Conservation (phyloP, 2,113 vertebrate species). For the Natator depressus region DNA sequence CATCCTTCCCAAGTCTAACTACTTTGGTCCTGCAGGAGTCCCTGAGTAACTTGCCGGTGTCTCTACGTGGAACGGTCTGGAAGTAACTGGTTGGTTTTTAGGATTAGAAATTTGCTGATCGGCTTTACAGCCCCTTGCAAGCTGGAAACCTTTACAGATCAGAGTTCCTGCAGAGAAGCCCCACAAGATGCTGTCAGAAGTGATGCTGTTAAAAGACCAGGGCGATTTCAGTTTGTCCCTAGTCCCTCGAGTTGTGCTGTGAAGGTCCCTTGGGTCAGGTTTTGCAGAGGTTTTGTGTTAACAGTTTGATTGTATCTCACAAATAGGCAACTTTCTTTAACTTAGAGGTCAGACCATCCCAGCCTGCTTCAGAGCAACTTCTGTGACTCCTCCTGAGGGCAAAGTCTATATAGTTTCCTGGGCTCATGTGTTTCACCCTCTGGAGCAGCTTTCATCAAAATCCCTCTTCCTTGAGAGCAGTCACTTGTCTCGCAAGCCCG, state of each 20-base stretch:
- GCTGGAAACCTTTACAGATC: neutral
- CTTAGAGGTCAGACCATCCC: neutral
- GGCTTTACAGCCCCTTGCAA: neutral
- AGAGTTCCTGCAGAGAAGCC: neutral
- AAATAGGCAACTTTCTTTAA: neutral
- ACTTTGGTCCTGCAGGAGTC: neutral
- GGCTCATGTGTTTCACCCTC: neutral
- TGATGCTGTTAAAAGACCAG: neutral
- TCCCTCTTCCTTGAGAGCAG: neutral
- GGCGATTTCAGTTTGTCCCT: neutral
- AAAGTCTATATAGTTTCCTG: neutral
- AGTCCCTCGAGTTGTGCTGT: neutral
- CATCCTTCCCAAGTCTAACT: neutral
- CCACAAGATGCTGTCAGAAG: neutral
- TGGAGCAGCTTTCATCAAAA: slow-evolving; percentile 5
- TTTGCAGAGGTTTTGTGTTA: too few relatives aligned
- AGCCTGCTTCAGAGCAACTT: neutral
- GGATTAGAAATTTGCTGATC: neutral
- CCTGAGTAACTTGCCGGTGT: neutral
- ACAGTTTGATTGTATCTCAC: neutral
- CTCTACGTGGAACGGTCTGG: neutral
- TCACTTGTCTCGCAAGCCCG: slow-evolving; percentile 33
- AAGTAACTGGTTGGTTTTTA: neutral
- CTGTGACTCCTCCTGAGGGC: neutral
- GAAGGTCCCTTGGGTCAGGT: neutral